Evolutionary conservation across 2,888 invertebrate species (phyloP).

Genomic region (Parelbella ahira): DNA sequence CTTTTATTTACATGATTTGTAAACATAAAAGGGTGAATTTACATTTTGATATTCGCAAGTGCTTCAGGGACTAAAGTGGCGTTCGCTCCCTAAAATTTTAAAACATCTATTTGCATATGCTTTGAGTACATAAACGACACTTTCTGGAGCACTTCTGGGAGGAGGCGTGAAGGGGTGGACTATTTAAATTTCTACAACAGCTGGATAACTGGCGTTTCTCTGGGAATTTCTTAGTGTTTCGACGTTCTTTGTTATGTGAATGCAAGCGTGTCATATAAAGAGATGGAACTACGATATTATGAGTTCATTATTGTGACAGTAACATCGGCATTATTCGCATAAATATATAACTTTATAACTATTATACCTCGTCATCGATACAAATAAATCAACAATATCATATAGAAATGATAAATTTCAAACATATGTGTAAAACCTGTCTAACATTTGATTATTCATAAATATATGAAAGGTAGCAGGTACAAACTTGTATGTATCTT

Average conservation of each 20-base stretch:
- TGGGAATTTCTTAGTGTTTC: slow-evolving; percentile 10
- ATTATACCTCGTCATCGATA: too few species aligned
- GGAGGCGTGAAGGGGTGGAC: slow-evolving; percentile 34
- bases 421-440: too few species aligned
- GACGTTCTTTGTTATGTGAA: slow-evolving; percentile 13
- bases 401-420: too few species aligned
- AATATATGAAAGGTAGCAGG: too few species aligned
- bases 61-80: slow-evolving; percentile 75
- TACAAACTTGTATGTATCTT: background rate
- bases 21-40: slow-evolving; percentile 80
- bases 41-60: slow-evolving; percentile 79
- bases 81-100: slow-evolving; percentile 79
- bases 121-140: slow-evolving; percentile 80
- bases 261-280: background rate
- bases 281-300: background rate
- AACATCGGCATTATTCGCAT: too few species aligned
- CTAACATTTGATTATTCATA: too few species aligned
- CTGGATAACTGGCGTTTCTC: slow-evolving; percentile 17
- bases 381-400: too few species aligned
- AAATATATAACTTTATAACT: too few species aligned
- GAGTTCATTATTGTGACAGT: too few species aligned
- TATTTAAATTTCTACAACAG: slow-evolving; percentile 32
- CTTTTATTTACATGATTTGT: slow-evolving; percentile 79
- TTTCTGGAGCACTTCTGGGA: slow-evolving; percentile 70
- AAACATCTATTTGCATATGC: slow-evolving; percentile 80